Conservation (phyloP, 1,140 invertebrate genomes). For the Lutraria rhynchaena region DNA sequence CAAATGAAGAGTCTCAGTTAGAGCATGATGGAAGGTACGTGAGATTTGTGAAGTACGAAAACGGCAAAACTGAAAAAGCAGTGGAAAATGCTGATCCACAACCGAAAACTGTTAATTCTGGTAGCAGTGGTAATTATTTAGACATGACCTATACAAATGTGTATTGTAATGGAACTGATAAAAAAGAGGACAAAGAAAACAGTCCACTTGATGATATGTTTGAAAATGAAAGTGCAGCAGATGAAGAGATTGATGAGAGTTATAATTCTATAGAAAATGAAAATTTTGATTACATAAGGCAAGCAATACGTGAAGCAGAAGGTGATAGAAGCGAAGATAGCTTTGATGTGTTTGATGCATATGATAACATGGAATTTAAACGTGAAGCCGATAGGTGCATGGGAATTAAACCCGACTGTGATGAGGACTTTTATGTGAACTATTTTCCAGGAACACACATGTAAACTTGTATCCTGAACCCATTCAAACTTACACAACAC, state of each 20-base stretch:
- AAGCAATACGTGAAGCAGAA: conserved; percentile 1
- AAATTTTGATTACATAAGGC: conserved; percentile 33
- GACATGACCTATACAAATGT: conserved; percentile 45
- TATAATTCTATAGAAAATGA: conserved; percentile 51
- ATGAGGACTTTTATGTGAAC: conserved; percentile 1
- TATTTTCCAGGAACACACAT: conserved; percentile 22
- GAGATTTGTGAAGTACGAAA: conserved; percentile 34
- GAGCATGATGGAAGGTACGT: conserved; percentile 13
- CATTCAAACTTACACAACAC: neutral
- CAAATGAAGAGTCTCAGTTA: neutral
- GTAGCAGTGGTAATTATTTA: conserved; percentile 19
- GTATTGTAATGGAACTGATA: neutral
- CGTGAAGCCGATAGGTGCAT: neutral
- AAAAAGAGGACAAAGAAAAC: neutral
- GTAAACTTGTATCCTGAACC: neutral
- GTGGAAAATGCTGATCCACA: neutral
- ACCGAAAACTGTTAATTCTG: neutral
- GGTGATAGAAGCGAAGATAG: conserved; percentile 12
- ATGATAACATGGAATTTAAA: conserved; percentile 34
- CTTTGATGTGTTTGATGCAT: conserved; percentile 39
- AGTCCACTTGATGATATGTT: conserved; percentile 5
- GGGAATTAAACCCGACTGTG: neutral
- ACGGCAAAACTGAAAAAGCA: neutral
- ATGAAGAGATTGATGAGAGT: neutral
- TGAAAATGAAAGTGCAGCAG: neutral